Base-by-base conservation (phyloP, 2,888 invertebrate genomes). In the Zaprionus obscuricornis region DNA sequence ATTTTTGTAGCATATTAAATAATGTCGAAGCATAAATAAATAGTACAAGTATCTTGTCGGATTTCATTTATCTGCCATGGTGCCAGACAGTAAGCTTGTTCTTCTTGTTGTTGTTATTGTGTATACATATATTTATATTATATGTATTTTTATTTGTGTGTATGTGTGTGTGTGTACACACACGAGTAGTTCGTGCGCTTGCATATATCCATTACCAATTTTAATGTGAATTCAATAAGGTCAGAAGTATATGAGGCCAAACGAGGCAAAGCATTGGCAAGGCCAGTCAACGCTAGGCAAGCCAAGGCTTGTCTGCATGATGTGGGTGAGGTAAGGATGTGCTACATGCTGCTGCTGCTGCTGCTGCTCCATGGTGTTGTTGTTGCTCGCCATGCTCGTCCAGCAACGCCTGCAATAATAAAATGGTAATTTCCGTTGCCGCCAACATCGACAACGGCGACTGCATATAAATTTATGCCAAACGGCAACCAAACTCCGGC, bases 371-470 rank as follows among this genome's bases (percentile, higher is more conserved):
- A 3, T 10, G 8, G 13, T 27, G 20, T 5, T 8, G n/a, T 10
- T 8, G 20, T 10, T 29, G 5, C 20, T 11, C 14, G 36, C 3
- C 36, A 11, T 11, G n/a, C n/a, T n/a, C 17, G 39, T 5, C 31
- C 47, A 31, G 34, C 37, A 56, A 29, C 46, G 78, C 49, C 63
- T 67, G 66, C 78, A 85, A 72, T 85, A 85, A 81, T 81, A 81
- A 81, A 81, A 81, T 81, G 85, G 75, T 78, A 85, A 81, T 81
- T 81, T 81, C 79, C 78, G 79, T 74, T 64, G 58, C 52, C 54
- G 43, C 37, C 40, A 8, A 13, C 24, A 39, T 24, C 22, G 11
- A 18, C 36, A 62, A 39, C 49, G 46, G 49, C 36, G 40, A 65
- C 59, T 67, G 74, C 67, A 73, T 76, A 78, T 74, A 81, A 84